A percentile compares a stretch with the other conserved stretches of the same genome.
Conservation (phyloP, 2,888 invertebrate genomes). For the Ferrisia virgata region DNA sequence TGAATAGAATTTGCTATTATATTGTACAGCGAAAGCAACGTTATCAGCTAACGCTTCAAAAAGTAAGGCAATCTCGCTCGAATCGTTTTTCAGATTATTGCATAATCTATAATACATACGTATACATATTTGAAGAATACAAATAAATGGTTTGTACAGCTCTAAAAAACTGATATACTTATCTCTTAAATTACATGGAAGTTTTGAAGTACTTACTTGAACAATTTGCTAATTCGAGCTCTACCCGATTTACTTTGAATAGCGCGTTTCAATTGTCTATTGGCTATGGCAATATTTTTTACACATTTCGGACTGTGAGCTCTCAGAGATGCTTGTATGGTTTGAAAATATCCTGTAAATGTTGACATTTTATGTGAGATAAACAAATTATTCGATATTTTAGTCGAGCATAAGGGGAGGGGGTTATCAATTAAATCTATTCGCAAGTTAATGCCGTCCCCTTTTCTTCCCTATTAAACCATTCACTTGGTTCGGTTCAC, state of each 20-base stretch:
- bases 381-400: too few relatives aligned
- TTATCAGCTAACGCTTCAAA: constrained; percentile 78
- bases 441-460: too few relatives aligned
- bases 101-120: too few relatives aligned
- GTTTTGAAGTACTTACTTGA: constrained; percentile 59
- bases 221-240: constrained; percentile 65
- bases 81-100: constrained; percentile 64
- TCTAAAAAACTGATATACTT: too few relatives aligned
- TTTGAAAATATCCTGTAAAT: too few relatives aligned
- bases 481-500: too few relatives aligned
- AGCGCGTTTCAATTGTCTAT: constrained; percentile 64
- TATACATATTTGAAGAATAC: too few relatives aligned
- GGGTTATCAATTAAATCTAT: too few relatives aligned
- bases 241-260: constrained; percentile 63
- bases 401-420: too few relatives aligned
- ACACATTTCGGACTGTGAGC: constrained; percentile 69
- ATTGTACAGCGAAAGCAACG: constrained; percentile 89
- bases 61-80: constrained; percentile 74
- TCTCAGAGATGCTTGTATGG: constrained; percentile 79
- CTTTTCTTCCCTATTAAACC: too few relatives aligned
- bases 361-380: too few relatives aligned
- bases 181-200: background rate
- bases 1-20: constrained; percentile 79
- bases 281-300: constrained; percentile 63
- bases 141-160: background rate